Conservation (phyloP, 2,797 vertebrate genomes). For the Cottoperca gobio region DNA sequence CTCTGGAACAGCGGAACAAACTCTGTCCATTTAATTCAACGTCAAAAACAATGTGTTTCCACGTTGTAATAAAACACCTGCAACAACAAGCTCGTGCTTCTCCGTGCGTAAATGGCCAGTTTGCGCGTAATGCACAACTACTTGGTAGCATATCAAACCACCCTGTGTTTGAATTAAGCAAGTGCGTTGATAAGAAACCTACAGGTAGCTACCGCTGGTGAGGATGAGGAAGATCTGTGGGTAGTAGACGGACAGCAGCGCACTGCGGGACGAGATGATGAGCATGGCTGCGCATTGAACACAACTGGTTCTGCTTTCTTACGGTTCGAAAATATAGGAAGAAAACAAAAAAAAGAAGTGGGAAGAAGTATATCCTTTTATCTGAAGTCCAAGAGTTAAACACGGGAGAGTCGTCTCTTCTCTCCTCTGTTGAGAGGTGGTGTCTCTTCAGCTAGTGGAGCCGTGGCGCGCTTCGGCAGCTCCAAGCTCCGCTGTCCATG, state of each 20-base stretch:
- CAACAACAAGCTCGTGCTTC: background rate
- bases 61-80: constrained; percentile 26
- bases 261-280: constrained; percentile 92
- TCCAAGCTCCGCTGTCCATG: constrained; percentile 84
- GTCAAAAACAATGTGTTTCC: background rate
- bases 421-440: constrained; percentile 58
- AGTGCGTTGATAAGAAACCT: constrained; percentile 77
- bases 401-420: constrained; percentile 66
- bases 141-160: background rate
- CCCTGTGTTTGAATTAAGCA: background rate
- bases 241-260: constrained; percentile 95
- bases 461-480: constrained; percentile 80
- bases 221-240: constrained; percentile 98
- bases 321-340: constrained; percentile 43
- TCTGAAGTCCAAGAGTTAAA: constrained; percentile 50
- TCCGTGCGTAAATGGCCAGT: constrained; percentile 48
- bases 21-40: background rate
- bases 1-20: background rate
- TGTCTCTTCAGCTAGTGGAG: constrained; percentile 77
- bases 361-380: constrained; percentile 49
- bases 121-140: constrained; percentile 16
- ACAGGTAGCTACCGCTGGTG: constrained; percentile 99
- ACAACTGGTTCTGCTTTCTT: constrained; percentile 65
- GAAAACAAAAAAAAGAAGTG: background rate
- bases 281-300: constrained; percentile 91